Evolutionary conservation across 2,797 vertebrate species (phyloP).

Genomic region (Siniperca scherzeri): DNA sequence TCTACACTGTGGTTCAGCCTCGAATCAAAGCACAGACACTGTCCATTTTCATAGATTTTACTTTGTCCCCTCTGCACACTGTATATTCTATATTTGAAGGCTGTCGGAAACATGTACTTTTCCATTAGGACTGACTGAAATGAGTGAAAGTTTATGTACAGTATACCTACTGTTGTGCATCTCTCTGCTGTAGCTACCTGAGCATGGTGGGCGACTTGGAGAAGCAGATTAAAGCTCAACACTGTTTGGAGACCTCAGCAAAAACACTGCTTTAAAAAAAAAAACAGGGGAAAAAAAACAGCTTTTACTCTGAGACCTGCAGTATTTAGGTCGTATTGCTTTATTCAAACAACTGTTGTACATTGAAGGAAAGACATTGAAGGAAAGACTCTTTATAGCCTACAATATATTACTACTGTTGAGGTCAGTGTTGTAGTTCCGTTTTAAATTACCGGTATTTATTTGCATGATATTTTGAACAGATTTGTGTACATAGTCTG

Average conservation of each 20-base stretch:
- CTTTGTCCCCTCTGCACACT: conserved; percentile 51
- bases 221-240: conserved; percentile 58
- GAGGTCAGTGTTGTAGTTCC: conserved; percentile 78
- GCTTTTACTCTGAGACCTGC: conserved; percentile 49
- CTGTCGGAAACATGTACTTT: conserved; percentile 53
- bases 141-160: conserved; percentile 77
- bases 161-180: conserved; percentile 61
- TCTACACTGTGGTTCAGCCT: conserved; percentile 66
- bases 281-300: neutral
- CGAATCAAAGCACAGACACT: conserved; percentile 66
- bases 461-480: conserved; percentile 84
- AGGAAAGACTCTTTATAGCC: conserved; percentile 56
- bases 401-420: conserved; percentile 70
- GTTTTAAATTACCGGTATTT: conserved; percentile 74
- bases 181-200: conserved; percentile 64
- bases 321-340: conserved; percentile 49
- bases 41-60: conserved; percentile 61
- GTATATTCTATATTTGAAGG: conserved; percentile 58
- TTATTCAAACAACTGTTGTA: conserved; percentile 56
- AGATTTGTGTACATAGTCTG: conserved; percentile 76
- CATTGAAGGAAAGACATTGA: conserved; percentile 55
- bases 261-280: conserved; percentile 44
- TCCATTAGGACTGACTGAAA: conserved; percentile 68
- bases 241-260: conserved; percentile 66
- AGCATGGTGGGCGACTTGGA: conserved; percentile 75